Percentiles rank a stretch among this genome's conserved stretches.
Evolutionary conservation across 1,140 invertebrate species (phyloP).

Genomic region (Rhopalosiphum maidis): DNA sequence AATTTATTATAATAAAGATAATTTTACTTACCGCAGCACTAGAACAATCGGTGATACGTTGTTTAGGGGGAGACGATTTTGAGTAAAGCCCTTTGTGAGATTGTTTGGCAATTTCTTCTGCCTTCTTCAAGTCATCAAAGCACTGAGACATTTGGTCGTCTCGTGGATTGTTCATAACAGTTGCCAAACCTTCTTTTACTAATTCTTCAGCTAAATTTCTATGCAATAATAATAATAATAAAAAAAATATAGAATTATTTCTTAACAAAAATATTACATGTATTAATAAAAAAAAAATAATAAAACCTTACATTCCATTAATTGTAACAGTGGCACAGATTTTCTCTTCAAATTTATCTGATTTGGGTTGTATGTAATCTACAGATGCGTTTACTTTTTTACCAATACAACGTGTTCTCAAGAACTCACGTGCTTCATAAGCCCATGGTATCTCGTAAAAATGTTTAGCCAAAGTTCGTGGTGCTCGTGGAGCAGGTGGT

Average conservation of each 20-base stretch:
- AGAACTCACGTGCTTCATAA: constrained; percentile 96
- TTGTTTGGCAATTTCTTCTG: constrained; percentile 92
- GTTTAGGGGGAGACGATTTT: constrained; percentile 53
- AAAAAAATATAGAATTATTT: not conserved
- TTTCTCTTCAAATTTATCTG: constrained; percentile 93
- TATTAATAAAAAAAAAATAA: not conserved
- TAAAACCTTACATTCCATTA: constrained; percentile 77
- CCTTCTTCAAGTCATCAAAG: constrained; percentile 92
- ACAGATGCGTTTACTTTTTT: constrained; percentile 93
- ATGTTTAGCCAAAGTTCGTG: constrained; percentile 64
- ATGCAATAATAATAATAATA: not conserved
- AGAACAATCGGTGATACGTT: constrained; percentile 56
- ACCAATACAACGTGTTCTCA: constrained; percentile 94
- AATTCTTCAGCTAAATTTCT: constrained; percentile 95
- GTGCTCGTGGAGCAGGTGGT: constrained; percentile 45
- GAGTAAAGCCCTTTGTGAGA: constrained; percentile 61
- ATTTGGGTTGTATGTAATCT: constrained; percentile 95
- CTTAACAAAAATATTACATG: no score
- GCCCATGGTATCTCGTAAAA: constrained; percentile 98
- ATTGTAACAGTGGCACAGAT: constrained; percentile 89
- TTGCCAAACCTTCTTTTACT: constrained; percentile 89
- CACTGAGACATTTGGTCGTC: constrained; percentile 94
- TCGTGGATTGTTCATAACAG: constrained; percentile 89
- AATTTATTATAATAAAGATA: not conserved
- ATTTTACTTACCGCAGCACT: constrained; percentile 48